These are phyloP conservation scores for Tryphoninae sp. DNA, from an alignment of 2,888 invertebrate species.

Conservation along the genomic window DNA sequence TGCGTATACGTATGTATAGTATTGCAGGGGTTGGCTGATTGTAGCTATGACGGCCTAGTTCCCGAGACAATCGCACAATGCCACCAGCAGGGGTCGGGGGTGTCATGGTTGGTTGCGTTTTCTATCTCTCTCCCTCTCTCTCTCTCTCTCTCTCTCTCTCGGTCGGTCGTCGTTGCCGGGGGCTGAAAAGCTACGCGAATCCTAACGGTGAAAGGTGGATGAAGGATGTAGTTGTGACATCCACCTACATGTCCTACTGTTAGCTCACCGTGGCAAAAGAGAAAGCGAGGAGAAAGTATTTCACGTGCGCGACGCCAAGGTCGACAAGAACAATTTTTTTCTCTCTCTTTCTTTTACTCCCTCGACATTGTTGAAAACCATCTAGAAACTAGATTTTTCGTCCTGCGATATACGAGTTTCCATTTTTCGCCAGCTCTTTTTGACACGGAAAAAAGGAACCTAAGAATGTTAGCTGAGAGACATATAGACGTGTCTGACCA, in stretches of 20 bases:
- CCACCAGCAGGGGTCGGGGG: slow-evolving; percentile 57
- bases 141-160: not conserved
- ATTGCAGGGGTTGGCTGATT: slow-evolving; percentile 68
- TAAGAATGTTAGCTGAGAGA: too few species aligned
- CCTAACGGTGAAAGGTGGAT: slow-evolving; percentile 29
- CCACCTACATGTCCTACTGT: slow-evolving; percentile 26
- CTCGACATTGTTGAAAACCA: slow-evolving; percentile 24
- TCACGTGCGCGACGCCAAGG: slow-evolving; percentile 68
- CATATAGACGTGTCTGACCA: too few species aligned
- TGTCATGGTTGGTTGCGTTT: slow-evolving; percentile 46
- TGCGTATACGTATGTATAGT: slow-evolving; percentile 58
- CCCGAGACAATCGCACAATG: slow-evolving; percentile 74
- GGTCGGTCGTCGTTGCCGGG: slow-evolving; percentile 37
- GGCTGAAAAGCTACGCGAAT: slow-evolving; percentile 48
- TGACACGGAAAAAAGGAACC: not conserved
- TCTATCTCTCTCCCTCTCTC: not conserved
- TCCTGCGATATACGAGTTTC: slow-evolving; percentile 8
- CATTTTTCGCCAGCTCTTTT: slow-evolving; percentile 5
- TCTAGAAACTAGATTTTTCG: slow-evolving; percentile 26
- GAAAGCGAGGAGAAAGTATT: slow-evolving; percentile 61
- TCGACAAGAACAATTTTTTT: slow-evolving; percentile 61
- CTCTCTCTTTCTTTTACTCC: slow-evolving; percentile 11
- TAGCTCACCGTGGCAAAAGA: slow-evolving; percentile 29
- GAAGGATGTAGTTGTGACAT: slow-evolving; percentile 16
- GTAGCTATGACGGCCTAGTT: slow-evolving; percentile 75